Evolutionary conservation across 37 sponge, comb jelly and placozoan species (phyloP), one percentile per base, ranked within the genome.

Genomic region (Bolinopsis microptera): DNA sequence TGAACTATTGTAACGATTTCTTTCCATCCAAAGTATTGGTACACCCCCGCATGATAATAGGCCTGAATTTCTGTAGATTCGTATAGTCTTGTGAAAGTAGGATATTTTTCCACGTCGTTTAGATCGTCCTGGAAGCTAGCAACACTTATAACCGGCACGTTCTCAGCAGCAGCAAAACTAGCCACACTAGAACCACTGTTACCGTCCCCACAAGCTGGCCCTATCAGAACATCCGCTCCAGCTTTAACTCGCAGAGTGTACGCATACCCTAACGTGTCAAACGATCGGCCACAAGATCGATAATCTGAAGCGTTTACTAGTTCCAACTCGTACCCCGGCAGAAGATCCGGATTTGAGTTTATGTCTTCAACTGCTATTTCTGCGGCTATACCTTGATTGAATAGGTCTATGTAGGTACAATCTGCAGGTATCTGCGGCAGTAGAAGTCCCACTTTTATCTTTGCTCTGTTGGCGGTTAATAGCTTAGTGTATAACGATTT

Each of bases 121-220:
- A 86, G 61, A 32, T 77, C 80, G 48, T 86, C 61, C 90, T 86
- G 38, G 24, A 86, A 86, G 8, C 38, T 38, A 21, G 90, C 90
- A 2, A 86, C 90, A 25, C 61, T 86, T 24, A 86, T 86, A 1
- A 86, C 61, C 28, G 90, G 90, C 61, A 86, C 3, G 90, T 86
- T 86, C 27, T 39, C 90, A 21, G 61, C 32, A 25, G 90, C 90
- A 3, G 90, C 90, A 27, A 41, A 86, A 27, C 61, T 41, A 3
- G 90, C 90, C 61, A 86, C 90, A 39, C 90, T 86, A 3, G 90
- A n/a, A 22, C 90, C 90, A 40, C 90, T 86, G 61, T 38, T 86
- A 1, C 90, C 90, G 30, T 86, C 90, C 61, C 61, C 90, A 34
- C 90, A 86, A 3, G 36, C 90, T 13, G 90, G 90, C 26, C 90